phyloP scores from a whole-genome alignment of 2,888 invertebrate species.

The Chrysolina americana region DNA sequence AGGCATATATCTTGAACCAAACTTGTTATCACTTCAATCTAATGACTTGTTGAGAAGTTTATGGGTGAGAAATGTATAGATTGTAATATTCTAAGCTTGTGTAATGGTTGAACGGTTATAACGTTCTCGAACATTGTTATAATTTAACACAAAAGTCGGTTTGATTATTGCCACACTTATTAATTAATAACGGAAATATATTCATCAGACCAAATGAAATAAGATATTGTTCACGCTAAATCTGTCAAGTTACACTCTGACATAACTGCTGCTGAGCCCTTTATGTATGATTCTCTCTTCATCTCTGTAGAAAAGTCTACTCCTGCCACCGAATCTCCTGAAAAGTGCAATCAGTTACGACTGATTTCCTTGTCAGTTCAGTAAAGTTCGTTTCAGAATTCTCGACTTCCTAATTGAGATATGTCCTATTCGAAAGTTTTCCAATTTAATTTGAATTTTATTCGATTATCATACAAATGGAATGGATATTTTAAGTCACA shows the following conservation, averaged over 20 bases:
- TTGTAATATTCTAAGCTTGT: no score
- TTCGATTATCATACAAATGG: slow-evolving; percentile 48
- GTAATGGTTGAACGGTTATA: no score
- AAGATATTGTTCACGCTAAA: neutral
- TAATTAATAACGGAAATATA: no score
- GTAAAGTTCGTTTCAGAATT: slow-evolving; percentile 43
- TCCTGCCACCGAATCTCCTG: slow-evolving; percentile 32
- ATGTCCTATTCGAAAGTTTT: slow-evolving; percentile 48
- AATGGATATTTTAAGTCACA: slow-evolving; percentile 39
- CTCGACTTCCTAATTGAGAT: slow-evolving; percentile 55
- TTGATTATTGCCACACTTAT: no score
- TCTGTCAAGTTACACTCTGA: neutral
- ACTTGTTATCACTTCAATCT: no score
- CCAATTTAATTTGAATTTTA: slow-evolving; percentile 46
- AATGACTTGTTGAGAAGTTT: no score
- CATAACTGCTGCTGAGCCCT: neutral
- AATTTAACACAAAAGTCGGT: no score
- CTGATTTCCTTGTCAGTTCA: slow-evolving; percentile 48
- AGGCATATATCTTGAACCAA: no score
- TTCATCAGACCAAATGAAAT: no score
- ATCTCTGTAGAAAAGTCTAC: slow-evolving; percentile 6
- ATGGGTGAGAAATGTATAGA: no score
- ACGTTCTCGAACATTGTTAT: no score
- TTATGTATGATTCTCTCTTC: neutral
- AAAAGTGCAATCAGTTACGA: slow-evolving; percentile 51